Evolutionary conservation across 2,888 invertebrate genomes (phyloP), one percentile per base, ranked within the genome.

Genomic region (Rutpela maculata): DNA sequence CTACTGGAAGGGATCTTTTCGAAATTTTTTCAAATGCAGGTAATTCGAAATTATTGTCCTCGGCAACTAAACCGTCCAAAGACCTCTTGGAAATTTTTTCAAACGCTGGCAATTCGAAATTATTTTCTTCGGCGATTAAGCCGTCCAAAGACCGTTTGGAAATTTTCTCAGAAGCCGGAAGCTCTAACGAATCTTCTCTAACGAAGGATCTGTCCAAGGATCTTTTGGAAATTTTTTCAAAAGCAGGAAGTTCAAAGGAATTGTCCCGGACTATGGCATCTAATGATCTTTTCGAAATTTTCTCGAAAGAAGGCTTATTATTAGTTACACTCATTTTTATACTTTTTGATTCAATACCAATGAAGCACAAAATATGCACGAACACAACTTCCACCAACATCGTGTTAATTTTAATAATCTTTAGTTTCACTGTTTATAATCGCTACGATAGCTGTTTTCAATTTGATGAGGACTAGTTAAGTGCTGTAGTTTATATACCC

Each of bases 101-200:
- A n/a, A 35, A 56, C 1, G 43, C 62, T 62, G 60, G 70, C 22
- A 43, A 62, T 12, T 71, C 70, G 10, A 67, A 55, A 17, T 55
- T 55, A 15, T 22, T 55, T 26, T 55, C 26, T n/a, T 22, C 15
- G 0, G 55, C 67, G 2, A 55, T 9, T n/a, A 67, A 26, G 0
- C 5, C 43, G 12, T 57, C 56, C 55, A 76, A 19, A 7, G 76
- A 76, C 43, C 76, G 65, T 26, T 77, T 74, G 4, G 74, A 74
- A 55, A 77, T 65, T 55, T 31, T 43, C 11, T 74, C 74, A 10
- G 38, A 65, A 15, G 59, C 70, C 15, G 60, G 70, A 0, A 43
- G 11, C 18, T 60, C 70, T 0, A 70, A 1, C n/a, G 10, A 1
- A 50, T 19, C n/a, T 19, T 74, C 69, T 15, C 18, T 59, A 15